A percentile compares a stretch with the other conserved stretches of the same genome.
These are phyloP conservation scores for Callipepla squamata DNA, from an alignment of 2,113 vertebrate species.

Conservation along the genomic window DNA sequence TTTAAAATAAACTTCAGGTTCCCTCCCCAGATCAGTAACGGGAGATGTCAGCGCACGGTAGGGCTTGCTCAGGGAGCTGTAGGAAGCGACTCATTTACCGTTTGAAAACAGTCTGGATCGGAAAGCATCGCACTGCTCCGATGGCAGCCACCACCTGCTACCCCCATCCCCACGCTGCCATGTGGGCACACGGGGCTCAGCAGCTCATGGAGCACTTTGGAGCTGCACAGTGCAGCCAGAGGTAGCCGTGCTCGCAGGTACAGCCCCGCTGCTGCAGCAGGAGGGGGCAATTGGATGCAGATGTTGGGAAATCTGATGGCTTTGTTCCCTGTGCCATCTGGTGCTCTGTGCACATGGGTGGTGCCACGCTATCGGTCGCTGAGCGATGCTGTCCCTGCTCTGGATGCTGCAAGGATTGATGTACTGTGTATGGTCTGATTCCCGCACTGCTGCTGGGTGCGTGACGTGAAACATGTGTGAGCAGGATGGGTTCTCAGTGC, in stretches of 20 bases:
- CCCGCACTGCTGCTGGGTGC: slow-evolving; percentile 30
- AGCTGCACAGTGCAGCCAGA: not conserved
- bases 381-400: slow-evolving; percentile 33
- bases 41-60: not conserved
- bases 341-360: not conserved
- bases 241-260: not conserved
- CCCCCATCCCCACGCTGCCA: not conserved
- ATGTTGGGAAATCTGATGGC: not conserved
- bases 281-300: not conserved
- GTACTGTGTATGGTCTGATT: slow-evolving; percentile 35
- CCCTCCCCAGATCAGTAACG: not conserved
- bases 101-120: not conserved
- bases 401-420: slow-evolving; percentile 47
- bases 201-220: rapidly evolving
- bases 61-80: not conserved
- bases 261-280: not conserved
- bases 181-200: rapidly evolving
- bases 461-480: slow-evolving; percentile 6
- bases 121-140: not conserved
- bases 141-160: not conserved
- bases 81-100: not conserved
- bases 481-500: not conserved
- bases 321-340: slow-evolving; percentile 56
- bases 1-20: not conserved
- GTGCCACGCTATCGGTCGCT: not conserved